Evolutionary conservation across 2,113 vertebrate genomes (phyloP).

Genomic region (Etia nguti): DNA sequence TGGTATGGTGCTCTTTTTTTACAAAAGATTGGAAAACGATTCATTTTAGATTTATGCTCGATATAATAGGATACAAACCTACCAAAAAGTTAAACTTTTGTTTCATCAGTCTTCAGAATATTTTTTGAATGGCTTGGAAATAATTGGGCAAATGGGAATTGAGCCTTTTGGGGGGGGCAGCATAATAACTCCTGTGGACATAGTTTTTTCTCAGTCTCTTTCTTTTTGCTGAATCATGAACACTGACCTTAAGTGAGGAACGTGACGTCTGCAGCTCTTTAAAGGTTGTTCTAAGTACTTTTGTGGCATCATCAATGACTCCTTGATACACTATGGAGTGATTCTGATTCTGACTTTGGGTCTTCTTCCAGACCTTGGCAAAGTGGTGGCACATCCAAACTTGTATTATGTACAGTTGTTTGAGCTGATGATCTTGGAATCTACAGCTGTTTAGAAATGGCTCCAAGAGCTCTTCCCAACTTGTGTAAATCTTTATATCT

Average conservation of each 20-base stretch:
- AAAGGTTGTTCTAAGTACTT: not conserved
- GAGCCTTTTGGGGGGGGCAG: not conserved
- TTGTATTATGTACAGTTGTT: not conserved
- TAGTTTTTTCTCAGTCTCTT: too few relatives aligned
- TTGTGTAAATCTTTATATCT: not conserved
- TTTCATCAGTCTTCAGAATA: not conserved
- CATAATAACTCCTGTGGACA: not conserved
- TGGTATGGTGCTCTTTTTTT: not conserved
- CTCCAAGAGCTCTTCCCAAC: not conserved
- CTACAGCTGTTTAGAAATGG: not conserved
- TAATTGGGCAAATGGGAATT: not conserved
- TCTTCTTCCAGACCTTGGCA: not conserved
- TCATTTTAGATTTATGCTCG: not conserved
- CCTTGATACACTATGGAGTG: rapidly evolving
- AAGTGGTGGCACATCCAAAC: not conserved
- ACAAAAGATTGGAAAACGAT: not conserved
- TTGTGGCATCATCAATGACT: not conserved
- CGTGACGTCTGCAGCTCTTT: too few relatives aligned
- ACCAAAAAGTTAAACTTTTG: not conserved
- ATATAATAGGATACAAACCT: too few relatives aligned
- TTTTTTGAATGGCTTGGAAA: not conserved
- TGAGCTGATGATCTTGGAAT: not conserved
- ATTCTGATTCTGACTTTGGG: not conserved
- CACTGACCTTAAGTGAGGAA: too few relatives aligned
- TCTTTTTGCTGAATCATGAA: too few relatives aligned